Evolutionary conservation across 1,140 invertebrate genomes (phyloP).

Genomic region (Drepana arcuata): DNA sequence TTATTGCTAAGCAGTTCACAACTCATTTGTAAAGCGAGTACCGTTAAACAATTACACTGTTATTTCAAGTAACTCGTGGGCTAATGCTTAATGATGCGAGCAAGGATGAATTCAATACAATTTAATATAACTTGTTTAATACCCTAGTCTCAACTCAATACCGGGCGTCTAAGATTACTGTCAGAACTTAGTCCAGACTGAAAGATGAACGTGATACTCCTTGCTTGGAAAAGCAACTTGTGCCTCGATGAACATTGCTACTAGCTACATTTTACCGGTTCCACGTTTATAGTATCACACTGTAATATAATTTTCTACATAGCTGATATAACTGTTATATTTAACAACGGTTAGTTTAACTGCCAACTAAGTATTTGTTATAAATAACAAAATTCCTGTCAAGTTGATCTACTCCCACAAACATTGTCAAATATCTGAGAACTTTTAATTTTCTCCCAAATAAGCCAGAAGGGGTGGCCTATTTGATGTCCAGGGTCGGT

Average conservation of each 20-base stretch:
- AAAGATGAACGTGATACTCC: constrained; percentile 16
- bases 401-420: neutral
- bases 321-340: too few species aligned
- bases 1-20: constrained; percentile 28
- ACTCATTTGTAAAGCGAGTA: constrained; percentile 26
- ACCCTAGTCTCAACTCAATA: constrained; percentile 7
- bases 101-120: too few species aligned
- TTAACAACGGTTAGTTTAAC: too few species aligned
- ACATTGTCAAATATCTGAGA: constrained; percentile 22
- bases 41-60: too few species aligned
- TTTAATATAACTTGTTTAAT: too few species aligned
- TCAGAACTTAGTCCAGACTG: constrained; percentile 11
- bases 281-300: too few species aligned
- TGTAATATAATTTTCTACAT: too few species aligned
- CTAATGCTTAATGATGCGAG: too few species aligned
- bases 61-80: too few species aligned
- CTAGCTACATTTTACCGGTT: too few species aligned
- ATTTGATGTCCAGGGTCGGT: constrained; percentile 65
- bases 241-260: constrained; percentile 7
- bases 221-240: constrained; percentile 19
- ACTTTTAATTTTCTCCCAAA: constrained; percentile 61
- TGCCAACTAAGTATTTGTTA: too few species aligned
- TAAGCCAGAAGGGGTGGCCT: constrained; percentile 58
- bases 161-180: constrained; percentile 4
- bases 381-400: too few species aligned